Evolutionary conservation across 2,113 vertebrate species (phyloP), one percentile per base, ranked within the genome.

Genomic region (Rutilus rutilus): DNA sequence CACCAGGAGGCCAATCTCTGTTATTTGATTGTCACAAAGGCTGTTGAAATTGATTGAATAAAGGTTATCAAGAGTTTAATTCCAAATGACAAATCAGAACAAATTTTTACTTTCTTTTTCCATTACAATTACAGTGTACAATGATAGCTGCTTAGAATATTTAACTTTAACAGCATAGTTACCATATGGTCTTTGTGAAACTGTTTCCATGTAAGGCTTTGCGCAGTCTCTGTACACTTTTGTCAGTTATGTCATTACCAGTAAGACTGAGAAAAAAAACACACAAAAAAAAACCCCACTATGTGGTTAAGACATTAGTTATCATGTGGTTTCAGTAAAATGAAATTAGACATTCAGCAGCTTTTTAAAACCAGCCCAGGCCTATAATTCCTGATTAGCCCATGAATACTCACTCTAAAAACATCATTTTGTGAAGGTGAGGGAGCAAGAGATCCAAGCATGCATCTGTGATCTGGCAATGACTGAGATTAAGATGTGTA

Each of bases 241-340:
- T 27, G 33, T 90, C 83, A 59, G 85, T 90, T 75, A 90, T 86
- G 69, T 87, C 52, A 87, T 90, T 90, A 80, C 88, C 65, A 57
- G 65, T 83, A 25, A 90, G 60, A 74, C 89, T 90, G 76, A 47
- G 65, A 83, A 19, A 84, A 82, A 15, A 17, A 30, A 30, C 2
- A 30, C 2, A 30, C 1, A 27, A 27, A 27, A 27, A 33, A 78
- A 14, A 33, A 17, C 30, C 2, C 33, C 33, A 71, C 6, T 42
- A 11, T 1, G 14, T 23, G 83, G 69, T 42, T 27, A 45, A 42
- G 27, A 33, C 39, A 45, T 36, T 14, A 57, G 1, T 25, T 42
- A 59, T 36, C 15, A 67, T 27, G n/a, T 45, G 9, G 78, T 76
- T 50, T 50, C 50, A 75, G 50, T 39, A 47, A 50, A 75, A 5